Conservation (phyloP, 2,888 invertebrate genomes). For the Oxytorus armatus region DNA sequence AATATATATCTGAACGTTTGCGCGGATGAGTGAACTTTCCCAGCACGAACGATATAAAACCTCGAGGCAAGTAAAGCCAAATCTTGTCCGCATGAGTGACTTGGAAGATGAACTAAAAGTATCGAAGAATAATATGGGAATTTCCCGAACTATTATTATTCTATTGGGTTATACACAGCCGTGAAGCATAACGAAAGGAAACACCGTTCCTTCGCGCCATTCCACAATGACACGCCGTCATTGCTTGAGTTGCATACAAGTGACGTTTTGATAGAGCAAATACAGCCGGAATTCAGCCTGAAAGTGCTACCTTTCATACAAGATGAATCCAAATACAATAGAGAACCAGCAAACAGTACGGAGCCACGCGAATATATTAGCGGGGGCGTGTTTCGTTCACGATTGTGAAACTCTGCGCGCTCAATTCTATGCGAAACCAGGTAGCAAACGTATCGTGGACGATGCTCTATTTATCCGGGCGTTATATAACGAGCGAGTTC, state of each 20-base stretch:
- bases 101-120: background rate
- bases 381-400: background rate
- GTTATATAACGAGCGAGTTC: slow-evolving; percentile 40
- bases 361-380: background rate
- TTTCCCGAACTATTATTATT: slow-evolving; percentile 26
- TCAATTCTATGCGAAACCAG: background rate
- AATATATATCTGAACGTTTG: background rate
- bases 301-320: too few relatives aligned
- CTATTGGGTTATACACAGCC: background rate
- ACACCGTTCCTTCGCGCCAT: background rate
- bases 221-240: background rate
- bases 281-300: too few relatives aligned
- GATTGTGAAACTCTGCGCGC: slow-evolving; percentile 11
- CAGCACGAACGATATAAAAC: slow-evolving; percentile 42
- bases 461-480: slow-evolving; percentile 46
- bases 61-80: slow-evolving; percentile 31
- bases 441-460: slow-evolving; percentile 19
- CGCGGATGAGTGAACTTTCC: slow-evolving; percentile 39
- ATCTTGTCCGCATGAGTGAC: slow-evolving; percentile 33
- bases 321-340: too few relatives aligned
- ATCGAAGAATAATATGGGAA: slow-evolving; percentile 10
- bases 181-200: background rate
- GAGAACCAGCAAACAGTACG: too few relatives aligned
- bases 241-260: too few relatives aligned
- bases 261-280: too few relatives aligned